Evolutionary conservation across 2,113 vertebrate genomes (phyloP), one percentile per base, ranked within the genome.

Genomic region (Oenanthe oenanthe): DNA sequence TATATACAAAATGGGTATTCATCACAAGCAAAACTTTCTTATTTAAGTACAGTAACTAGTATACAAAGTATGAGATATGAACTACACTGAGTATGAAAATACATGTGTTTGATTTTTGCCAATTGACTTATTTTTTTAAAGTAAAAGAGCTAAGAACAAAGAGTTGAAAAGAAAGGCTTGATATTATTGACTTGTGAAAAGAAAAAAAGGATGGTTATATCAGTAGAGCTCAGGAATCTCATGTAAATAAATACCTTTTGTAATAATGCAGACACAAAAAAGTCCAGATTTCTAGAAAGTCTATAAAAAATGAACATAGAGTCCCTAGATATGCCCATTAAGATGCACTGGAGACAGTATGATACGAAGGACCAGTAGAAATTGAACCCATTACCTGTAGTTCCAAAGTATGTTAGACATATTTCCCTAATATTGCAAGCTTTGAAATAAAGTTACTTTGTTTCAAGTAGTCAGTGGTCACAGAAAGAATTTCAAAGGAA

Each of bases 381-480:
- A 79, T 32, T 72, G 57, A 88, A 85, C 13, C 54, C 28, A 54
- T 72, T 94, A 81, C 48, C 32, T 85, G 65, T 56, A 75, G 40
- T 85, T 68, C 48, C 73, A 78, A 56, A 87, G 16, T 56, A 20
- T 81, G 68, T 89, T 75, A 72, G 70, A 78, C 12, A 18, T 75
- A 93, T 78, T 89, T 89, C 62, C 74, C 66, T 88, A 82, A 85
- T 65, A 82, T 42, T 45, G 22, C 42, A 40, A 48, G 28, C 57
- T 82, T 78, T 88, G 70, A 92, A 93, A 91, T 43, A 75, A 85
- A 77, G n/a, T 65, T 85, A 61, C 53, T 79, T 79, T 2, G 3
- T 85, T 77, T 91, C 74, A 94, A 88, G 57, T 51, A 88, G 54
- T 72, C 50, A 67, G 89, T 82, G 65, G 84, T 84, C 78, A 89